Evolutionary conservation across 2,797 vertebrate genomes (phyloP).

Genomic region (Bovichtus diacanthus): DNA sequence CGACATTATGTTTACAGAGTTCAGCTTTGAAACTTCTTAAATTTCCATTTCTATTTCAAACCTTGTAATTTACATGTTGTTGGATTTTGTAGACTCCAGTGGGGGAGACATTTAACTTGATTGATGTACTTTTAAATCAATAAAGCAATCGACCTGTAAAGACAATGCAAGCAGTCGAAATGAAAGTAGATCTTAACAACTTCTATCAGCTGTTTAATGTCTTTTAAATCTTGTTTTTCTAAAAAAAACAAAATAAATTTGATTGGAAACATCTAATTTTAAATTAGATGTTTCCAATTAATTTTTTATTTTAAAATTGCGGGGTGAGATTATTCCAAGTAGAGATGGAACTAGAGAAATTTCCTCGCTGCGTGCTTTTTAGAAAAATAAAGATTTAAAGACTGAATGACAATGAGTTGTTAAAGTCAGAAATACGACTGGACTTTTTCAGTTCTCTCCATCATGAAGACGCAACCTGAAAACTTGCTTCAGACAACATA

Average conservation of each 20-base stretch:
- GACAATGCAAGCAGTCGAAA: background rate
- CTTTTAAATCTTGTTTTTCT: conserved; percentile 7
- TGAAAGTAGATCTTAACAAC: background rate
- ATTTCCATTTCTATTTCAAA: no score
- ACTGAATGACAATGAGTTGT: background rate
- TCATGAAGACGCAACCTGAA: background rate
- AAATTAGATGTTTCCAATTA: no score
- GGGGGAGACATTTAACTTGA: background rate
- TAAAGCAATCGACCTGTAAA: background rate
- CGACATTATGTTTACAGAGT: background rate
- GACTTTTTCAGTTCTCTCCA: background rate
- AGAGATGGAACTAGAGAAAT: background rate
- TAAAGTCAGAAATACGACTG: background rate
- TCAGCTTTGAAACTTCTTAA: background rate
- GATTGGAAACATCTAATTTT: no score
- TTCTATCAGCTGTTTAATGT: background rate
- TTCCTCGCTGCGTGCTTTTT: background rate
- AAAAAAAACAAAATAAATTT: no score
- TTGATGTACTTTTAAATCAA: conserved; percentile 1
- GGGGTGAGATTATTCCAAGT: background rate
- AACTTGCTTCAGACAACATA: background rate
- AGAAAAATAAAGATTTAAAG: conserved; percentile 5
- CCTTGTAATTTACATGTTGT: background rate
- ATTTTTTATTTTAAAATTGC: no score
- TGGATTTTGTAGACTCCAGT: background rate